phyloP scores from a whole-genome alignment of 2,888 invertebrate genomes.

The Sarcophaga rosellei region DNA sequence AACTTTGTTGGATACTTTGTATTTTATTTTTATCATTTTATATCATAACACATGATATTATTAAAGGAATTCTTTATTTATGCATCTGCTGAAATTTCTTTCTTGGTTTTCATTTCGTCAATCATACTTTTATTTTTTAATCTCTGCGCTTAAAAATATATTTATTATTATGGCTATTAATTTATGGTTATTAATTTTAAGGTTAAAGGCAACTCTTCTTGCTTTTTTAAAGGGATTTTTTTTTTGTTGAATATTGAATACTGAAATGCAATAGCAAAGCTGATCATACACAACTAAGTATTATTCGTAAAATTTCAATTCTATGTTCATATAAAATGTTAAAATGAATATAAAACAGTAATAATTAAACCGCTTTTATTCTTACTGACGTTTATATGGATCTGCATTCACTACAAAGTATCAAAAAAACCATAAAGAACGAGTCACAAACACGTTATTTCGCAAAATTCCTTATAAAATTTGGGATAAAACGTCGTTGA shows the following conservation, averaged over 20 bases:
- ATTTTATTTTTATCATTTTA: too few relatives aligned
- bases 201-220: constrained; percentile 25
- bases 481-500: constrained; percentile 13
- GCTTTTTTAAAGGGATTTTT: neutral
- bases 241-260: neutral
- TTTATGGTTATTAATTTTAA: constrained; percentile 3
- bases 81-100: too few relatives aligned
- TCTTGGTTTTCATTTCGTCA: too few relatives aligned
- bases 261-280: neutral
- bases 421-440: neutral
- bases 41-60: too few relatives aligned
- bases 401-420: neutral
- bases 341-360: neutral
- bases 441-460: constrained; percentile 15
- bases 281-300: neutral
- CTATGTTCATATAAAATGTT: neutral
- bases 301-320: neutral
- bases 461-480: neutral
- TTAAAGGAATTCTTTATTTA: too few relatives aligned
- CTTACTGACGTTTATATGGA: neutral
- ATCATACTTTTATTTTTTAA: too few relatives aligned
- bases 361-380: constrained; percentile 13
- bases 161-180: neutral
- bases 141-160: too few relatives aligned
- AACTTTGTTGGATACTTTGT: too few relatives aligned